These are phyloP conservation scores for Nyctibius grandis DNA, from an alignment of 2,797 vertebrate genomes.

Conservation along the genomic window DNA sequence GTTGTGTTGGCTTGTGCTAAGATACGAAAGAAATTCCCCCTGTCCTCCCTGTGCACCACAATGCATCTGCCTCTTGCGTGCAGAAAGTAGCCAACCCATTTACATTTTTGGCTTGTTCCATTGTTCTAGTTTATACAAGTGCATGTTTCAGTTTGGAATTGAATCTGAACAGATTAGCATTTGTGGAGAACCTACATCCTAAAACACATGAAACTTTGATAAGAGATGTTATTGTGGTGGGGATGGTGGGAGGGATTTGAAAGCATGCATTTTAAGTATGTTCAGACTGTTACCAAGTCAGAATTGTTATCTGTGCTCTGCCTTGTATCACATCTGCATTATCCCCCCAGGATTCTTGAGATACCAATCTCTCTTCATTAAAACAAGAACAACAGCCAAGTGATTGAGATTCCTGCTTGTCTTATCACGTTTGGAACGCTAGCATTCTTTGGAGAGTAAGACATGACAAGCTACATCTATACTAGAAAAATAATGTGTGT, in stretches of 20 bases:
- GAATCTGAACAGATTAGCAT: neutral
- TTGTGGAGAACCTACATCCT: neutral
- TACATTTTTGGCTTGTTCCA: neutral
- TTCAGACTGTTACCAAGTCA: neutral
- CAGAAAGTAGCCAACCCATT: neutral
- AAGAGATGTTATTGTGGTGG: constrained; percentile 30
- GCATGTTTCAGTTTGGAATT: neutral
- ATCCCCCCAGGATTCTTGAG: constrained; percentile 42
- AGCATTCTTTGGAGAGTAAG: neutral
- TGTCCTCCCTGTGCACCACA: neutral
- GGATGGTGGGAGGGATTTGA: constrained; percentile 47
- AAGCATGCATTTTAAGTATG: neutral
- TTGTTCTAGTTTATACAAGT: neutral
- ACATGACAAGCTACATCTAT: neutral
- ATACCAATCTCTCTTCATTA: constrained; percentile 35
- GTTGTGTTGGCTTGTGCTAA: neutral
- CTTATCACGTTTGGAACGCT: neutral
- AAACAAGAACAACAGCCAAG: neutral
- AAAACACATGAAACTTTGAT: neutral
- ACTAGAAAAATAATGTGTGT: neutral
- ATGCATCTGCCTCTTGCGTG: neutral
- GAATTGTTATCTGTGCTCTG: constrained; percentile 49
- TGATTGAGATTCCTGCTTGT: neutral
- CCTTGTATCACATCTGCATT: constrained; percentile 33
- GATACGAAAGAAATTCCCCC: neutral